Evolutionary conservation across 1,140 invertebrate genomes (phyloP), one percentile per base, ranked within the genome.

Genomic region (Globodera rostochiensis): DNA sequence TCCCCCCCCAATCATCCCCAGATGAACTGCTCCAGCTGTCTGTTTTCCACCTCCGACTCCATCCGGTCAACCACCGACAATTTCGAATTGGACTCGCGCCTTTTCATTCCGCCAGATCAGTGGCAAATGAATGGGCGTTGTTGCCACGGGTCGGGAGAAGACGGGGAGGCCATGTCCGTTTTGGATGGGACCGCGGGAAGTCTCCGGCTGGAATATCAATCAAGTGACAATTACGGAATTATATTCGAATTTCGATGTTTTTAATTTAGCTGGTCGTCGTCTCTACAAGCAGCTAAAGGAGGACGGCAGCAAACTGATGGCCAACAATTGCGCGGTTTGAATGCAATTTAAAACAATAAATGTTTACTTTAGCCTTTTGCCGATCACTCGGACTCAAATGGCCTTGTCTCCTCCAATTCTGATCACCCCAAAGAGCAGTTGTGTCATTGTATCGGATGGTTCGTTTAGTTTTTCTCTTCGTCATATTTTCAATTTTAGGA

Each of bases 131-230:
- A 71, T 47, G 69, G 69, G 9, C 6, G 25, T 19, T 71, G 69
- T 19, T 71, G 69, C 69, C 69, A 71, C 19, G 69, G 69, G 6
- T 8, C 69, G 69, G 69, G 46, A 36, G 21, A 71, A 19, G 19
- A 71, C 25, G 46, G 21, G 36, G 69, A 7, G 36, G 25, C n/a
- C 60, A 13, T 47, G n/a, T n/a, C 25, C 25, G 69, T 47, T 47
- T 36, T 45, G 46, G 36, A 71, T 11, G 69, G 36, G 25, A 71
- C 25, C 36, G 69, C 7, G 25, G 69, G 69, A 45, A 71, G n/a
- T 71, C n/a, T 71, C n/a, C 11, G 69, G 69, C 6, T 71, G 69
- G 69, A 71, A 47, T 71, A 71, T 19, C 69, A 71, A 36, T 21
- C 69, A 36, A 47, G 69, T 71, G 69, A 71, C 3, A 71, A 5